Conservation (phyloP, 2,797 vertebrate genomes). For the Xiphorhynchus erythropygius region DNA sequence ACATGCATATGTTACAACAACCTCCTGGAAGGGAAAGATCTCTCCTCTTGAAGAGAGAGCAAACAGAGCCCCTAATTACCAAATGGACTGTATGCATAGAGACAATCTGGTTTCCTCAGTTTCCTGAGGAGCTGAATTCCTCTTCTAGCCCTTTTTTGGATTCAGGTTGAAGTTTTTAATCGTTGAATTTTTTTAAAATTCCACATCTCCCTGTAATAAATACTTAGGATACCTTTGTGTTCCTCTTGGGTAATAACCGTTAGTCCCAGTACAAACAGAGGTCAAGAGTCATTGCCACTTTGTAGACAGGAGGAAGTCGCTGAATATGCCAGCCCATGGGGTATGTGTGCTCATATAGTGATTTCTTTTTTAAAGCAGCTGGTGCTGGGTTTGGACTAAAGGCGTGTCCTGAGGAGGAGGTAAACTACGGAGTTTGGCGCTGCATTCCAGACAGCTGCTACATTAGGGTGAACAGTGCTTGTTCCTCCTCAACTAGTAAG, state of each 20-base stretch:
- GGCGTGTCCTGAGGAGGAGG: background rate
- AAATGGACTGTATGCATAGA: background rate
- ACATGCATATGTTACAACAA: background rate
- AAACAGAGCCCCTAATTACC: background rate
- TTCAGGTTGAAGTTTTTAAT: background rate
- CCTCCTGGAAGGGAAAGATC: background rate
- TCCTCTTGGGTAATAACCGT: background rate
- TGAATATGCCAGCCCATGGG: background rate
- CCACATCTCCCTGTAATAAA: background rate
- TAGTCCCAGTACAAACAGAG: background rate
- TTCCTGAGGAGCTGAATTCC: background rate
- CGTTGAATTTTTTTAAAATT: background rate
- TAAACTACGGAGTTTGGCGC: background rate
- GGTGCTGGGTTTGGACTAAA: background rate
- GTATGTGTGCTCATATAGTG: background rate
- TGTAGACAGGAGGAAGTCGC: background rate
- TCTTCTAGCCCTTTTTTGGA: background rate
- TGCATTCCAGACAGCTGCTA: background rate
- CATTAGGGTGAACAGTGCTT: background rate
- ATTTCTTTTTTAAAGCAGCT: background rate
- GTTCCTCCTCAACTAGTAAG: background rate
- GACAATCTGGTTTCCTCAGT: constrained; percentile 26
- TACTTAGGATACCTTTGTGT: background rate
- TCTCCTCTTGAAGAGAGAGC: background rate
- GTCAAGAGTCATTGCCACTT: background rate